Conservation (phyloP, 2,113 vertebrate genomes). For the Catagonus wagneri region DNA sequence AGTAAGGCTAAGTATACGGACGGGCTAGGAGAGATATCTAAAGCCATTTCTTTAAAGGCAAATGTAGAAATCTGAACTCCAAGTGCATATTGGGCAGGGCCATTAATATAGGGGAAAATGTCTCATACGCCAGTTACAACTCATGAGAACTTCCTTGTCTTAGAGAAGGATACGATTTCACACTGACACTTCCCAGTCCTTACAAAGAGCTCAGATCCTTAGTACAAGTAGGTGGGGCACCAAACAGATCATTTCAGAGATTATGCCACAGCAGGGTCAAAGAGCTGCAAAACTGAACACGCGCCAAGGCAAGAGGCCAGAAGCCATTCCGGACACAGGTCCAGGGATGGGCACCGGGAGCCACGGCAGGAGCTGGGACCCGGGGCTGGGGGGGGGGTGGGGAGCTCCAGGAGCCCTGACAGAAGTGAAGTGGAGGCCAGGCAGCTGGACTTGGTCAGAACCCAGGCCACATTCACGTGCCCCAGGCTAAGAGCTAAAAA, state of each 20-base stretch:
- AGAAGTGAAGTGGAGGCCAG: not conserved
- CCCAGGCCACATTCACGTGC: not conserved
- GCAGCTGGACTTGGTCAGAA: not conserved
- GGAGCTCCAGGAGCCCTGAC: too few species aligned
- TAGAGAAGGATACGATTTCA: not conserved
- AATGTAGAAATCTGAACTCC: slow-evolving; percentile 21
- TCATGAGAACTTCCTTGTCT: not conserved
- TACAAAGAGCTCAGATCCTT: not conserved
- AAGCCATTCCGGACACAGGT: not conserved
- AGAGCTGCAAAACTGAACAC: not conserved
- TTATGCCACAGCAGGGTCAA: not conserved
- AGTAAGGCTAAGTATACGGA: not conserved
- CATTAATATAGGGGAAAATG: not conserved
- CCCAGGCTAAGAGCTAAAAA: not conserved
- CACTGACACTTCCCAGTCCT: not conserved
- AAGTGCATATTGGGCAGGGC: not conserved
- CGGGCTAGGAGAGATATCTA: not conserved
- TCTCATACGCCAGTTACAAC: not conserved
- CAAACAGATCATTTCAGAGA: slow-evolving; percentile 15
- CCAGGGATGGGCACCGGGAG: not conserved
- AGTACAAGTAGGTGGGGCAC: not conserved
- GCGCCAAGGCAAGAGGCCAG: not conserved
- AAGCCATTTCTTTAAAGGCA: not conserved
- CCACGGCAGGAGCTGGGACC: not conserved
- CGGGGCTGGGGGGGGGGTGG: not conserved